Percentiles rank a stretch among this genome's conserved stretches.
These are phyloP conservation scores for Anser cygnoides DNA, from an alignment of 2,113 vertebrate species.

Conservation along the genomic window DNA sequence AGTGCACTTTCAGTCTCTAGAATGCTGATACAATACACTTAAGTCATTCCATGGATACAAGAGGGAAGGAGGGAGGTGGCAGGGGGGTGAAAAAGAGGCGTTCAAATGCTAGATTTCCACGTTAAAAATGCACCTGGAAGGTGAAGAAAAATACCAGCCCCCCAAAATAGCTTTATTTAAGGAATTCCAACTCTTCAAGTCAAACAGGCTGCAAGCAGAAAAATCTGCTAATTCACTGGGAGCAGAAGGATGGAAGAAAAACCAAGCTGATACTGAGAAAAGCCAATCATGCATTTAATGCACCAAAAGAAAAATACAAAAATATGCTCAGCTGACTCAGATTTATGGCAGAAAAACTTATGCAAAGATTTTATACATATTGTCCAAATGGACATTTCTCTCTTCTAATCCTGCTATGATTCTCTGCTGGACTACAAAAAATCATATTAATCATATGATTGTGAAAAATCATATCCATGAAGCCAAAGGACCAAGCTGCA, in stretches of 20 bases:
- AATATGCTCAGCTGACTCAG: not conserved
- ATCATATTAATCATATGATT: too few relatives aligned
- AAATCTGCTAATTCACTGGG: not conserved
- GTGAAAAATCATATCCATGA: not conserved
- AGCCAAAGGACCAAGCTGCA: not conserved
- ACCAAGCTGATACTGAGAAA: not conserved
- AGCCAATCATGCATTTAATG: not conserved
- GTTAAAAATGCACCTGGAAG: not conserved
- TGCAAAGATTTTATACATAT: not conserved
- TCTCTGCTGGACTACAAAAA: not conserved
- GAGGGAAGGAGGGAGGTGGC: rapidly evolving
- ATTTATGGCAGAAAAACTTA: not conserved
- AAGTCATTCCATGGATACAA: not conserved
- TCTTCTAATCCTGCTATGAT: not conserved
- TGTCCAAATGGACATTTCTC: not conserved
- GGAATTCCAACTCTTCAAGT: not conserved
- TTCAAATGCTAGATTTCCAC: not conserved
- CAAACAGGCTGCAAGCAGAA: not conserved
- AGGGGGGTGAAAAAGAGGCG: too few relatives aligned
- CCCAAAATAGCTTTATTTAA: not conserved
- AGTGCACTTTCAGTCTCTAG: not conserved
- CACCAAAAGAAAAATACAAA: not conserved
- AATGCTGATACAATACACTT: not conserved
- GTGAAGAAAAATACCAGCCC: not conserved
- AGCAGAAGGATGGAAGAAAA: not conserved